A percentile compares a stretch with the other conserved stretches of the same genome.
Conservation (phyloP, 1,140 invertebrate species). For the Bombyx mori region ASM3026992v2 NC_085107.1:13249001-13249500, state of each 20-base stretch:
- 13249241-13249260: conserved; percentile 10
- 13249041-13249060: too few species aligned
- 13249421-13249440: conserved; percentile 5
- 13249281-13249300: conserved; percentile 10
- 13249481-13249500: too few species aligned
- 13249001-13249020: conserved; percentile 9
- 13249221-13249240: conserved; percentile 10
- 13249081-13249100: conserved; percentile 11
- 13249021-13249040: neutral
- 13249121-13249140: conserved; percentile 4
- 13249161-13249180: conserved; percentile 5
- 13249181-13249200: conserved; percentile 9
- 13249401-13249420: conserved; percentile 9
- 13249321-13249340: too few species aligned
- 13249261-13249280: neutral
- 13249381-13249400: conserved; percentile 1
- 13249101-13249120: conserved; percentile 3
- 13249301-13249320: too few species aligned
- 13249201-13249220: conserved; percentile 5
- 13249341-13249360: too few species aligned
- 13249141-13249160: conserved; percentile 5
- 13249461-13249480: too few species aligned
- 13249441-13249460: neutral
- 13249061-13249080: conserved; percentile 7
- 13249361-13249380: conserved; percentile 3